Evolutionary conservation across 1,140 invertebrate genomes (phyloP).

Genomic region (Tachypleus tridentatus): DNA sequence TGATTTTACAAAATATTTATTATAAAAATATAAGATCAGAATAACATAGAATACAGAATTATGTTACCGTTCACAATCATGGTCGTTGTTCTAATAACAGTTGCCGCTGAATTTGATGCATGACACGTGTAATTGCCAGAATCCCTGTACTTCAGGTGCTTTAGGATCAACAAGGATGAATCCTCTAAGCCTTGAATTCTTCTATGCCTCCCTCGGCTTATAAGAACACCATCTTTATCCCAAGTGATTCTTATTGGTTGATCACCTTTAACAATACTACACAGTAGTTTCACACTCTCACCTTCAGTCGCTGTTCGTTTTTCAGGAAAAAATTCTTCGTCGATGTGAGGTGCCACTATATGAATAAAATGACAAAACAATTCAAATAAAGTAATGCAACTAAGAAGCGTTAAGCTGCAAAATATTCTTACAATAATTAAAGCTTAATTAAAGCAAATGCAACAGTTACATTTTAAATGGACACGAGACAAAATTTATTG

Average conservation of each 20-base stretch:
- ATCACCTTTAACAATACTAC: constrained; percentile 23
- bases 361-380: too few species aligned
- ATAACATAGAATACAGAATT: constrained; percentile 5
- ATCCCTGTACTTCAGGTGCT: constrained; percentile 32
- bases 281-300: constrained; percentile 17
- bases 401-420: too few species aligned
- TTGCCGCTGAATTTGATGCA: constrained; percentile 33
- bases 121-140: constrained; percentile 38
- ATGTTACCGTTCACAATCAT: constrained; percentile 37
- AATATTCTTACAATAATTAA: too few species aligned
- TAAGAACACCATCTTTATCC: constrained; percentile 31
- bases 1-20: not conserved
- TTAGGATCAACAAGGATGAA: constrained; percentile 34
- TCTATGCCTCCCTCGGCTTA: constrained; percentile 27
- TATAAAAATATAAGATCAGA: not conserved
- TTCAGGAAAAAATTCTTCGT: constrained; percentile 3
- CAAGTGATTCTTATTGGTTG: constrained; percentile 22
- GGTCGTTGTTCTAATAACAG: constrained; percentile 31
- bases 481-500: too few species aligned
- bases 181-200: constrained; percentile 20
- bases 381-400: too few species aligned
- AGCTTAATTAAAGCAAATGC: too few species aligned
- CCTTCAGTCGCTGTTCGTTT: constrained; percentile 7
- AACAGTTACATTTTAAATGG: too few species aligned
- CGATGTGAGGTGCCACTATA: not conserved